phyloP scores from a whole-genome alignment of 2,797 vertebrate genomes.

The Enteromius mattozi region DNA sequence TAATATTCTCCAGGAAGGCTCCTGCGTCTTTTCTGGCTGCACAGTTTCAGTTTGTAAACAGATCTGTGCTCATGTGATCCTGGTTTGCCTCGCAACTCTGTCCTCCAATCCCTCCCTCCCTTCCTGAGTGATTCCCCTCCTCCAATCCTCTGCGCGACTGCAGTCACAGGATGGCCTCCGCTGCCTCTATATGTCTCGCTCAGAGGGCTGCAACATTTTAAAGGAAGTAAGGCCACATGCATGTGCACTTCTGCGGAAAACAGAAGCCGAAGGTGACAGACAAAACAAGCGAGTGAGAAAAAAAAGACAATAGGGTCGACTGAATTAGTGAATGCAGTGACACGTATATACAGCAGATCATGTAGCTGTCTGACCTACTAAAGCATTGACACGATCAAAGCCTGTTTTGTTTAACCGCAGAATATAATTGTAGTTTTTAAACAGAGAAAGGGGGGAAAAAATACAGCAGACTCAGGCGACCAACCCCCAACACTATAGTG shows the following conservation, averaged over 20 bases:
- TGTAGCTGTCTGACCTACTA: constrained; percentile 42
- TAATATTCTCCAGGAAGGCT: constrained; percentile 38
- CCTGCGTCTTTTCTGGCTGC: constrained; percentile 64
- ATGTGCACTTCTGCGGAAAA: constrained; percentile 63
- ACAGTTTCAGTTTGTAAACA: constrained; percentile 85
- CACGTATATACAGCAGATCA: not conserved
- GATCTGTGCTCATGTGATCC: constrained; percentile 85
- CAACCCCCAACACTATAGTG: constrained; percentile 38
- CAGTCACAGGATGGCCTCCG: constrained; percentile 51
- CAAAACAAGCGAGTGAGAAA: constrained; percentile 7
- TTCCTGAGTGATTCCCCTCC: constrained; percentile 50
- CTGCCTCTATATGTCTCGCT: not conserved
- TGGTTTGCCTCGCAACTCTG: constrained; percentile 86
- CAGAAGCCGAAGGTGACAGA: constrained; percentile 41
- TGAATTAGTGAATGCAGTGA: not conserved
- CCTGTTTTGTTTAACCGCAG: not conserved
- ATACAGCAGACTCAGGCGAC: not conserved
- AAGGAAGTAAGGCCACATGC: constrained; percentile 66
- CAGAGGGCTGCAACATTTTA: constrained; percentile 70
- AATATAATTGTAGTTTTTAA: constrained; percentile 18
- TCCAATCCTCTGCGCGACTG: constrained; percentile 50
- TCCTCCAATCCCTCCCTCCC: constrained; percentile 65
- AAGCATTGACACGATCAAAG: constrained; percentile 24
- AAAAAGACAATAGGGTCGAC: not conserved
- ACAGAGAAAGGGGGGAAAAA: not conserved